Conservation (phyloP, 2,888 invertebrate genomes). For the Therioaphis trifolii region DNA sequence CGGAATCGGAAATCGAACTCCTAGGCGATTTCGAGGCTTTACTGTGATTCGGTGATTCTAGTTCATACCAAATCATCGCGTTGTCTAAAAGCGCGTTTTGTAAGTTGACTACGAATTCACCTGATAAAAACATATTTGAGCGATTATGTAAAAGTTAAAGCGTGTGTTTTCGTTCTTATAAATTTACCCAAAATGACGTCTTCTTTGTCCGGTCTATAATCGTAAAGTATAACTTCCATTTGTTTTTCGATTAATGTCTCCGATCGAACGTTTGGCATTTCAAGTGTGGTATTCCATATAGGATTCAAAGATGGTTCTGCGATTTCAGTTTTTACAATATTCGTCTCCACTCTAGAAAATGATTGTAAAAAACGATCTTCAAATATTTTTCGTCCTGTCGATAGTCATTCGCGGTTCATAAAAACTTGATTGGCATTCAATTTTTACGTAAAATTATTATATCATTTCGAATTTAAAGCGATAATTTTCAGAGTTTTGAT, state of each 20-base stretch:
- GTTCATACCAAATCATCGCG: slow-evolving; percentile 88
- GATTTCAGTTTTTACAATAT: slow-evolving; percentile 84
- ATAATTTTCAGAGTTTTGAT: too few species aligned
- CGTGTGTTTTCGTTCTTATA: background rate
- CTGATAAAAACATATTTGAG: slow-evolving; percentile 67
- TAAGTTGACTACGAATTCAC: slow-evolving; percentile 76
- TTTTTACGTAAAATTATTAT: too few species aligned
- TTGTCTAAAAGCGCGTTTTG: slow-evolving; percentile 88
- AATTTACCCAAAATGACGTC: slow-evolving; percentile 78
- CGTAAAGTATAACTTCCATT: slow-evolving; percentile 90
- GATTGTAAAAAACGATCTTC: too few species aligned
- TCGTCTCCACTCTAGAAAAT: slow-evolving; percentile 76
- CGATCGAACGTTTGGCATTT: slow-evolving; percentile 82
- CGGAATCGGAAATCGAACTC: slow-evolving; percentile 74
- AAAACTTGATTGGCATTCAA: too few species aligned
- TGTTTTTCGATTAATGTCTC: slow-evolving; percentile 83
- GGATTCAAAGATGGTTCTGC: slow-evolving; percentile 89
- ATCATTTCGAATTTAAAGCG: too few species aligned
- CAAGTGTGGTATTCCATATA: slow-evolving; percentile 91
- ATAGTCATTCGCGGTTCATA: too few species aligned
- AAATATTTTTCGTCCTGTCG: too few species aligned
- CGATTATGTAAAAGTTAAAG: background rate
- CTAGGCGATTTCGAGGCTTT: slow-evolving; percentile 79
- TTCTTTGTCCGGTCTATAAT: slow-evolving; percentile 79
- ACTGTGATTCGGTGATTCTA: slow-evolving; percentile 81